Conservation (phyloP, 2,888 invertebrate species). For the Drosophila lacicola region DNA sequence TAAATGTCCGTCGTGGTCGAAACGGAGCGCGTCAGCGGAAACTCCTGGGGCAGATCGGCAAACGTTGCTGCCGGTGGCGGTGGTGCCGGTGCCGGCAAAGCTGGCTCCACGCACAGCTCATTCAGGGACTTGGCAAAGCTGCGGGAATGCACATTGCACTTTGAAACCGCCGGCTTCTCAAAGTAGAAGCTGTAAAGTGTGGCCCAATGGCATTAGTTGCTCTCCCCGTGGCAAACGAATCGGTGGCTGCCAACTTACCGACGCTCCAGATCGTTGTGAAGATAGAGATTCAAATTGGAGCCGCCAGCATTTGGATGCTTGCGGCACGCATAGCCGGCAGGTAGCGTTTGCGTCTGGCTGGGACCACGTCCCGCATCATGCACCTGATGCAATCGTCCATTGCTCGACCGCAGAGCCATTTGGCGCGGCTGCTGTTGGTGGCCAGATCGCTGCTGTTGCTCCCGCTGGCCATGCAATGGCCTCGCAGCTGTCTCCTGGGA, state of each 20-base stretch:
- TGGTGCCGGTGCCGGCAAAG: constrained; percentile 51
- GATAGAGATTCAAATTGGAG: constrained; percentile 66
- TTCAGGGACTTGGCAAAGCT: constrained; percentile 84
- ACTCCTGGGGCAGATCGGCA: constrained; percentile 80
- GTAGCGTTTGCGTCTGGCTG: constrained; percentile 55
- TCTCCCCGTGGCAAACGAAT: neutral
- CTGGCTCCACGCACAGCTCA: constrained; percentile 83
- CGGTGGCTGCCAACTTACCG: constrained; percentile 56
- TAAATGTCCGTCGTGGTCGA: constrained; percentile 85
- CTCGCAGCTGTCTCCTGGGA: constrained; percentile 11
- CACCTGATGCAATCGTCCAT: constrained; percentile 61
- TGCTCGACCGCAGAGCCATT: constrained; percentile 23
- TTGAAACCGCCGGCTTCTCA: constrained; percentile 80
- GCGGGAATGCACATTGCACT: constrained; percentile 83
- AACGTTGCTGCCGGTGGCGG: constrained; percentile 57
- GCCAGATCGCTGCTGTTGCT: neutral
- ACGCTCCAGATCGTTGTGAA: constrained; percentile 71
- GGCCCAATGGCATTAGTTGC: neutral
- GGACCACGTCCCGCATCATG: constrained; percentile 52
- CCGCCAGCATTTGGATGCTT: constrained; percentile 70
- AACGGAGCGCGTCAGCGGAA: constrained; percentile 84
- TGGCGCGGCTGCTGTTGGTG: constrained; percentile 23
- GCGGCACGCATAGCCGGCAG: constrained; percentile 66
- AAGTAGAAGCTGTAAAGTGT: constrained; percentile 79
- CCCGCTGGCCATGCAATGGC: constrained; percentile 1